Evolutionary conservation across 2,113 vertebrate species (phyloP), one percentile per base, ranked within the genome.

Genomic region (Cricetomys ansorgei): DNA sequence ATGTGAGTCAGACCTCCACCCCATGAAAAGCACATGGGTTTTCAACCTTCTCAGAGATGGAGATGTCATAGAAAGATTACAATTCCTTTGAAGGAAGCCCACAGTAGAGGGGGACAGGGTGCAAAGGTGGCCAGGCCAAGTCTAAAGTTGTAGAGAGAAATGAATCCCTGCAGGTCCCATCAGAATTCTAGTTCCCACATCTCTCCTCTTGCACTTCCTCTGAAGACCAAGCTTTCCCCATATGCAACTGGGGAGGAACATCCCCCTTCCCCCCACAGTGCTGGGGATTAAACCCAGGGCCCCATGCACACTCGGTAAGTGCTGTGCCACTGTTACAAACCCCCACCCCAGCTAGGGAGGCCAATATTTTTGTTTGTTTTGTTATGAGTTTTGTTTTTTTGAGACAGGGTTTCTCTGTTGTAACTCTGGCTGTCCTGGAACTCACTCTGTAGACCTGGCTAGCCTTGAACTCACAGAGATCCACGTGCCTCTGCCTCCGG

Each of bases 11-110:
- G 31, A 75, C 90, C 95, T 90, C 21, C 67, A 81, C 40, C 10
- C 90, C 43, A 62, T 29, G 34, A 37, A 59, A 34, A 96, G 1
- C 0, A 81, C 93, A 94, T 90, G 79, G 72, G 65, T 79, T 90
- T 37, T 43, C 1, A 94, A 76, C 92, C 90, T 79, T 29, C 29
- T 37, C 0, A 1, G 77, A 50, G 29, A 10, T 37, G 75, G 55
- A 92, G 92, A 95, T 67, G 76, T 69, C 84, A 55, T n/a, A 34
- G 57, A 27, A 64, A 88, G n/a, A 65, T 91, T 85, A 53, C 43
- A 69, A 50, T 19, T 65, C 25, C 11, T 73, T 62, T 86, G n/a
- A 9, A 77, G 62, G 34, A 81, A 79, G 37, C 45, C 11, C 7
- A 19, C 16, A 65, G 83, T 21, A 17, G 81, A 15, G 55, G 15